Evolutionary conservation across 2,888 invertebrate species (phyloP), one percentile per base, ranked within the genome.

Genomic region (Scaptomyza flava): DNA sequence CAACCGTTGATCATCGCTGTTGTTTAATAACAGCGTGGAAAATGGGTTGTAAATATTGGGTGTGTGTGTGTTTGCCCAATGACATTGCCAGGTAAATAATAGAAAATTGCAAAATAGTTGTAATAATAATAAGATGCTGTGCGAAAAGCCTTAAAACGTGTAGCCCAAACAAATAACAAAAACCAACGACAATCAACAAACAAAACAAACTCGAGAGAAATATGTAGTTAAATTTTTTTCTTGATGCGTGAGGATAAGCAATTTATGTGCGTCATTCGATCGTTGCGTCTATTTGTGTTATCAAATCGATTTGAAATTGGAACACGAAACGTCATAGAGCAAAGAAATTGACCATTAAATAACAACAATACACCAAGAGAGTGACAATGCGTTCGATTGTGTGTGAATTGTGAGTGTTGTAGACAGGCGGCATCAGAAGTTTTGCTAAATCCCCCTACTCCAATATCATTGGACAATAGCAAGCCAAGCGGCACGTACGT

Each of bases 51-150:
- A 62, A 73, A 68, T 56, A 61, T 14, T 7, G 6, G 14, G 36
- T 36, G 36, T n/a, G 36, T 34, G 27, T 34, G 11, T 36, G 34
- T 7, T 1, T 58, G 62, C 41, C 62, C 62, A 74, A 79, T 72
- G 72, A 36, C 65, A 66, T 53, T 47, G 46, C 38, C 59, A 68
- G 53, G 23, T 64, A 69, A 66, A 65, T 65, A 68, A 60, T 62
- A 63, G 64, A 43, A 68, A 78, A 87, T 81, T 74, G 53, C 72
- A 54, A 83, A 77, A 86, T 77, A 63, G 76, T 76, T n/a, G 30
- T 14, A 11, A 27, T 31, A 17, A 12, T 17, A 47, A 47, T 12
- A 48, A n/a, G 38, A 20, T 33, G 66, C 66, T 66, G 54, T 67
- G 81, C 62, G 68, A 80, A 69, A 77, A 77, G 66, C 47, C 62